Conservation (phyloP, 2,888 invertebrate species). For the Operophtera brumata region DNA sequence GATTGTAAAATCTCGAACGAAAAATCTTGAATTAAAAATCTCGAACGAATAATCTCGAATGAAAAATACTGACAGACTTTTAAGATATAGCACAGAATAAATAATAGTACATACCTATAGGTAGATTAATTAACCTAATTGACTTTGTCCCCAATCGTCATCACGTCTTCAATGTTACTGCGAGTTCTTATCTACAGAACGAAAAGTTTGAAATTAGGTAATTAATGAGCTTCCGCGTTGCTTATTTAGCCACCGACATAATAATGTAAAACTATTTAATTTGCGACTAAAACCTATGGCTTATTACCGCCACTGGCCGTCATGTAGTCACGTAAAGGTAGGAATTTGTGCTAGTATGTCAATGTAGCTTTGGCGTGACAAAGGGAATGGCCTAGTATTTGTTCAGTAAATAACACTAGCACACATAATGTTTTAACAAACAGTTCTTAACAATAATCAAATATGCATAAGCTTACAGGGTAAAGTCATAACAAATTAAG, state of each 20-base stretch:
- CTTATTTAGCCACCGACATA: conserved; percentile 1
- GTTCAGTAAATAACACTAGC: conserved; percentile 34
- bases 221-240: neutral
- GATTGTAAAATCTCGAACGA: too few species aligned
- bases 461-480: conserved; percentile 18
- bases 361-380: conserved; percentile 51
- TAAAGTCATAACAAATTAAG: conserved; percentile 12
- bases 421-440: conserved; percentile 24
- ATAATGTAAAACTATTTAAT: conserved; percentile 4
- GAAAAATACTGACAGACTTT: too few species aligned
- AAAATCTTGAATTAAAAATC: too few species aligned
- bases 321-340: conserved; percentile 45
- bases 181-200: neutral
- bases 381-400: conserved; percentile 47
- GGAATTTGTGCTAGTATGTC: conserved; percentile 57
- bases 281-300: conserved; percentile 11
- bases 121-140: too few species aligned
- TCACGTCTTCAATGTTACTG: too few species aligned
- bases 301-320: conserved; percentile 2
- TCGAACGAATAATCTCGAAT: too few species aligned
- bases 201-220: neutral
- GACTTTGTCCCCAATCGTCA: too few species aligned
- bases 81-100: too few species aligned
- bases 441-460: conserved; percentile 27
- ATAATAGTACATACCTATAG: too few species aligned